Conservation (phyloP, 1,140 invertebrate genomes). For the Cataglyphis hispanica region DNA sequence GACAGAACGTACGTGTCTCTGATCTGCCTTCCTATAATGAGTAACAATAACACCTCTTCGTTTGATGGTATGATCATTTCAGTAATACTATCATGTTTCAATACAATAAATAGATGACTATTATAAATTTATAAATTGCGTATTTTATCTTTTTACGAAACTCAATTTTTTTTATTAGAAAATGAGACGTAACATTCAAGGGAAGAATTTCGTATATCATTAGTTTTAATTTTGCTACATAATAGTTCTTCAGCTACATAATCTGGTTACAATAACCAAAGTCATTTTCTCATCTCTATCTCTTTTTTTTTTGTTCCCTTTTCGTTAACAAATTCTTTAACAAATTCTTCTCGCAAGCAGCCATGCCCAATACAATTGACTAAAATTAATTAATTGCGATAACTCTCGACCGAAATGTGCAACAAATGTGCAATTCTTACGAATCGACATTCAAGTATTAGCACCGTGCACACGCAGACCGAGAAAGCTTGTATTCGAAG, state of each 20-base stretch:
- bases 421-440: slow-evolving; percentile 22
- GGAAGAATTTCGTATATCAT: neutral
- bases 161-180: neutral
- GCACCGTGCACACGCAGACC: slow-evolving; percentile 22
- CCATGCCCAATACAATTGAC: neutral
- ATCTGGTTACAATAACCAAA: neutral
- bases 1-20: neutral
- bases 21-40: neutral
- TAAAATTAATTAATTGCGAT: slow-evolving; percentile 20
- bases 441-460: slow-evolving; percentile 26
- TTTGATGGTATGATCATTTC: neutral
- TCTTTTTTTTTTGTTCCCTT: neutral
- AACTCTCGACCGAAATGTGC: neutral
- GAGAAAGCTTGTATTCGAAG: neutral
- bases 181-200: neutral
- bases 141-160: neutral
- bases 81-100: neutral
- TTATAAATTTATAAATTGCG: neutral
- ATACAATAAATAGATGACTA: neutral
- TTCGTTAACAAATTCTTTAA: slow-evolving; percentile 37
- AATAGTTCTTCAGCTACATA: neutral
- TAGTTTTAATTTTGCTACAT: slow-evolving; percentile 20
- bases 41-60: neutral
- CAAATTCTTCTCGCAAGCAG: slow-evolving; percentile 30
- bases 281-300: neutral